Evolutionary conservation across 2,888 invertebrate genomes (phyloP).

Genomic region (Belgica antarctica): DNA sequence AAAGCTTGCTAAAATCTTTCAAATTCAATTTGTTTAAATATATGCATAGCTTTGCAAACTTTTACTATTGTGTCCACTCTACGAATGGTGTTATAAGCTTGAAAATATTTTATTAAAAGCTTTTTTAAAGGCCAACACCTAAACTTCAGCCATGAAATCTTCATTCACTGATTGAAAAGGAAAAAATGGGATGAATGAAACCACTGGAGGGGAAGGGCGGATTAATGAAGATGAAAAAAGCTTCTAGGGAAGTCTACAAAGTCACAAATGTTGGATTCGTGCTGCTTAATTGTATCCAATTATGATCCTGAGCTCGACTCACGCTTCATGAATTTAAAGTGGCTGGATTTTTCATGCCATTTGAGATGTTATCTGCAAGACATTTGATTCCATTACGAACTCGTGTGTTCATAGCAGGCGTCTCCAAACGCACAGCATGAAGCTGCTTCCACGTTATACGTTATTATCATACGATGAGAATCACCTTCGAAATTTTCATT

Average conservation of each 20-base stretch:
- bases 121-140: too few relatives aligned
- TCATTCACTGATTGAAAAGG: too few relatives aligned
- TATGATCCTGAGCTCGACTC: slow-evolving; percentile 2
- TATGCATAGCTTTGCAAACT: too few relatives aligned
- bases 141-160: too few relatives aligned
- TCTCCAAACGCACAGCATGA: background rate
- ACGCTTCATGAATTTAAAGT: slow-evolving; percentile 1
- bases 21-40: too few relatives aligned
- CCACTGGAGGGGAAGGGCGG: background rate
- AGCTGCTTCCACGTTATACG: too few relatives aligned
- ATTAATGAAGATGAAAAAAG: background rate
- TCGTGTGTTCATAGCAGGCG: background rate
- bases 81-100: too few relatives aligned
- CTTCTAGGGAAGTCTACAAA: background rate
- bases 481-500: background rate
- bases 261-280: background rate
- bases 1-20: too few relatives aligned
- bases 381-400: background rate
- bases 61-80: too few relatives aligned
- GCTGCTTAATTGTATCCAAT: slow-evolving; percentile 13
- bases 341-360: background rate
- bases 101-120: too few relatives aligned
- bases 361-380: background rate
- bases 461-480: too few relatives aligned
- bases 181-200: background rate